These are phyloP conservation scores for Bombus huntii DNA, from an alignment of 1,140 invertebrate species.

Conservation along the genomic window DNA sequence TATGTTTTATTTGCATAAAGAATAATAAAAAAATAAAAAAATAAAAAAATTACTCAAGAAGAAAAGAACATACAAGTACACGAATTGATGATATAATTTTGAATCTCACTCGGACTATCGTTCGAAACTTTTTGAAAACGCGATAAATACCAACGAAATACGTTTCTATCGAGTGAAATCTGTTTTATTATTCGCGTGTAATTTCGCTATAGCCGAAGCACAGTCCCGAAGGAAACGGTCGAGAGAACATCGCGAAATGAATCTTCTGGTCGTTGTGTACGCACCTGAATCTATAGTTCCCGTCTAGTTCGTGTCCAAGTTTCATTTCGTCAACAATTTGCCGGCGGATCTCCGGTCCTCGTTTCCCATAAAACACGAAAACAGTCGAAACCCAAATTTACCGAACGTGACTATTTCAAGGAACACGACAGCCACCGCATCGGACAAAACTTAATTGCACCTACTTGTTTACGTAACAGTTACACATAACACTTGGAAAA, in stretches of 20 bases:
- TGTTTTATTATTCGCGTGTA: not conserved
- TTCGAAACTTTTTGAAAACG: not conserved
- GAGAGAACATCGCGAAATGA: not conserved
- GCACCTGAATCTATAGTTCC: not conserved
- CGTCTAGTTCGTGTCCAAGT: not conserved
- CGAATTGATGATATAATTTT: too few species aligned
- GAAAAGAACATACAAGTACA: not conserved
- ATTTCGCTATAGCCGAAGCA: not conserved
- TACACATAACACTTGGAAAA: slow-evolving; percentile 31
- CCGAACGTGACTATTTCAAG: slow-evolving; percentile 37
- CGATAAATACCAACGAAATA: not conserved
- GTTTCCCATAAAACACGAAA: slow-evolving; percentile 36
- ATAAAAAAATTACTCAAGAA: not conserved
- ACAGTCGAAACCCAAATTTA: slow-evolving; percentile 26
- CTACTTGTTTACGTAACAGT: slow-evolving; percentile 41
- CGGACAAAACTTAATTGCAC: slow-evolving; percentile 39
- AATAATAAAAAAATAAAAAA: not conserved
- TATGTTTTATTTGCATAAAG: not conserved
- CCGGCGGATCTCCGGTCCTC: not conserved
- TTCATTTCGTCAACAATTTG: slow-evolving; percentile 30
- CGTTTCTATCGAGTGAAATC: not conserved
- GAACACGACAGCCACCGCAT: slow-evolving; percentile 12
- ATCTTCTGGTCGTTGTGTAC: not conserved
- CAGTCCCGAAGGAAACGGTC: not conserved
- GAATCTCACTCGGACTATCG: not conserved